These are phyloP conservation scores for Acanthosoma haemorrhoidale DNA, from an alignment of 2,888 invertebrate species.

Conservation along the genomic window DNA sequence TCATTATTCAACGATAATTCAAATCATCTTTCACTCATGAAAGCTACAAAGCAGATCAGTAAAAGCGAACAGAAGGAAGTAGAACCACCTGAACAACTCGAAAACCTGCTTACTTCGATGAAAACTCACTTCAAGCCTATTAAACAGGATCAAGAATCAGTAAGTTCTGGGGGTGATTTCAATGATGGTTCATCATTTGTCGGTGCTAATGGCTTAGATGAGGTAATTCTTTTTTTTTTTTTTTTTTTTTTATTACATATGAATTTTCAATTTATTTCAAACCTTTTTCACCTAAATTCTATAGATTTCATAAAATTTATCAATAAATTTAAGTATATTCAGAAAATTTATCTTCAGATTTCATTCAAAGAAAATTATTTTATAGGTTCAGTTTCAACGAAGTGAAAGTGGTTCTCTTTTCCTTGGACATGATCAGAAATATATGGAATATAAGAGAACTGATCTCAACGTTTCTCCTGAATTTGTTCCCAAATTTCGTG, in stretches of 20 bases:
- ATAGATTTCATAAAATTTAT: neutral
- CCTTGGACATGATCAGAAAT: constrained; percentile 49
- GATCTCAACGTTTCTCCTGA: constrained; percentile 45
- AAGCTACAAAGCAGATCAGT: constrained; percentile 22
- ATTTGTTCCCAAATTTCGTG: constrained; percentile 64
- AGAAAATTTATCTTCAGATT: neutral
- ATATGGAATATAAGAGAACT: constrained; percentile 48
- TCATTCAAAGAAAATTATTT: neutral
- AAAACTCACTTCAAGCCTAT: constrained; percentile 82
- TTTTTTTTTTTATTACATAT: neutral
- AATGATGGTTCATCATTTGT: constrained; percentile 70
- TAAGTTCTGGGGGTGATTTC: constrained; percentile 44
- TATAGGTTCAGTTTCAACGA: constrained; percentile 47
- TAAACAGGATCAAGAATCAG: constrained; percentile 46
- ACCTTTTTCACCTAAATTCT: neutral
- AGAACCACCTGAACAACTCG: constrained; percentile 48
- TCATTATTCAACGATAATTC: constrained; percentile 38
- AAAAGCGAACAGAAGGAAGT: constrained; percentile 25
- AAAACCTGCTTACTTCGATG: constrained; percentile 69
- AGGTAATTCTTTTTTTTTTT: constrained; percentile 51
- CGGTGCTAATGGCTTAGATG: constrained; percentile 57
- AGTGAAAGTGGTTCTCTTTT: constrained; percentile 60
- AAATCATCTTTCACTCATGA: constrained; percentile 22
- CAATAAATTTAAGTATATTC: neutral
- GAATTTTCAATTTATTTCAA: neutral